Conservation (phyloP, 2,797 vertebrate genomes). For the Thalassophryne amazonica region DNA sequence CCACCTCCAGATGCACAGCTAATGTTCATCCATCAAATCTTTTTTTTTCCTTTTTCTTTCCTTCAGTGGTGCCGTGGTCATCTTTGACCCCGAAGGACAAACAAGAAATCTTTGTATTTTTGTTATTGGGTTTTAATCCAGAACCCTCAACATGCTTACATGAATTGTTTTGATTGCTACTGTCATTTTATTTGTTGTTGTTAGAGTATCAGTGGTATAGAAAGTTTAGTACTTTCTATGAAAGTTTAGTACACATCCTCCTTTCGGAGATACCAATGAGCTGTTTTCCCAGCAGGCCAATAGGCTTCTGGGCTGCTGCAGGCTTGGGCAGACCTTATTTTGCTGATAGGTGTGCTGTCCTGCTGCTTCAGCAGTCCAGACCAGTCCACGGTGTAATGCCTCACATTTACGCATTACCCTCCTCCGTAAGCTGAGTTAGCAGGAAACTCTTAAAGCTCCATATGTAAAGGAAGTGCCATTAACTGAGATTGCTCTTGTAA, state of each 20-base stretch:
- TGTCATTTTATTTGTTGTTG: too few relatives aligned
- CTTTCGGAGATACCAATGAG: not conserved
- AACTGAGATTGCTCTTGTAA: constrained; percentile 41
- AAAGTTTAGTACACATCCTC: not conserved
- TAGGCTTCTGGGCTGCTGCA: not conserved
- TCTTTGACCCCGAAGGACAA: too few relatives aligned
- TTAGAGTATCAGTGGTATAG: not conserved
- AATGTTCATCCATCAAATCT: too few relatives aligned
- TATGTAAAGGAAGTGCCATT: constrained; percentile 45
- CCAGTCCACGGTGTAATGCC: constrained; percentile 23
- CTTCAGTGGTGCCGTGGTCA: too few relatives aligned
- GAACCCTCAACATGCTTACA: too few relatives aligned
- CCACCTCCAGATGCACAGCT: too few relatives aligned
- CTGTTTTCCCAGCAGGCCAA: not conserved
- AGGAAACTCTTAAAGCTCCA: constrained; percentile 35
- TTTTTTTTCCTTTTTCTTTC: too few relatives aligned
- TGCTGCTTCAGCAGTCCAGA: constrained; percentile 49
- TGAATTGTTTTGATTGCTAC: too few relatives aligned
- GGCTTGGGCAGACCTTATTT: constrained; percentile 14
- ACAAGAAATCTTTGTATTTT: too few relatives aligned
- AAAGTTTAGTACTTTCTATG: constrained; percentile 3
- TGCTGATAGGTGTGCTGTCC: constrained; percentile 13
- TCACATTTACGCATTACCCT: constrained; percentile 44
- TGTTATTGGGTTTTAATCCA: too few relatives aligned
- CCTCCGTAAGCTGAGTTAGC: constrained; percentile 44